Conservation (phyloP, 2,797 vertebrate genomes). For the Garrulus glandarius region DNA sequence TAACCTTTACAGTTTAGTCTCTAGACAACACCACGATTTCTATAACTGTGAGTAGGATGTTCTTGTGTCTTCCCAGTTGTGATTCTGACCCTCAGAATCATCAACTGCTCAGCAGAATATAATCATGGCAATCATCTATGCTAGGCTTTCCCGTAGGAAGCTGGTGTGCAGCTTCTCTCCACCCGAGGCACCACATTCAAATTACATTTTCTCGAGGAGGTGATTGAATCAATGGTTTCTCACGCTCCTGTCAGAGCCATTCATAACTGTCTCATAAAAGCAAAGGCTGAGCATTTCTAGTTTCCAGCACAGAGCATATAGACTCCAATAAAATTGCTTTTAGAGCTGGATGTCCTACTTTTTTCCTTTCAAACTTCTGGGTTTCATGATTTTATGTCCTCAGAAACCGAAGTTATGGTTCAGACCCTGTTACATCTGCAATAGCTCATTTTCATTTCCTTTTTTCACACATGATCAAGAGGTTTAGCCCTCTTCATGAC, state of each 20-base stretch:
- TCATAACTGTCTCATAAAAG: background rate
- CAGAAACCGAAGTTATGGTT: conserved; percentile 19
- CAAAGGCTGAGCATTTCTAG: background rate
- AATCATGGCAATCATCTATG: background rate
- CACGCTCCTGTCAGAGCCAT: background rate
- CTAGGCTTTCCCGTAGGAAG: background rate
- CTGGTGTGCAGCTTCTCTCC: background rate
- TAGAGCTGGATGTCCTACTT: background rate
- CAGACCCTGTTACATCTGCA: background rate
- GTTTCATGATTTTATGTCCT: background rate
- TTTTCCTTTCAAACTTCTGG: background rate
- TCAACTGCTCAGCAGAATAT: background rate
- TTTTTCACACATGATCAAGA: conserved; percentile 56
- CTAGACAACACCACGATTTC: background rate
- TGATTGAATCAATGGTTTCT: conserved; percentile 25
- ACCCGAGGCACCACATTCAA: background rate
- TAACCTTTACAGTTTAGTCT: background rate
- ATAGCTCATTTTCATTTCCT: conserved; percentile 59
- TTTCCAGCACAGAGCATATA: background rate
- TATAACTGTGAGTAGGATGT: background rate
- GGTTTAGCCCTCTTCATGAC: conserved; percentile 26
- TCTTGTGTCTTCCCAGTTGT: background rate
- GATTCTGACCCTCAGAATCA: background rate
- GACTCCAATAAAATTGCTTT: background rate
- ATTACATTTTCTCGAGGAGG: background rate